A percentile compares a stretch with the other conserved stretches of the same genome.
Conservation (phyloP, 2,797 vertebrate species). For the Acanthurus lineatus region DNA sequence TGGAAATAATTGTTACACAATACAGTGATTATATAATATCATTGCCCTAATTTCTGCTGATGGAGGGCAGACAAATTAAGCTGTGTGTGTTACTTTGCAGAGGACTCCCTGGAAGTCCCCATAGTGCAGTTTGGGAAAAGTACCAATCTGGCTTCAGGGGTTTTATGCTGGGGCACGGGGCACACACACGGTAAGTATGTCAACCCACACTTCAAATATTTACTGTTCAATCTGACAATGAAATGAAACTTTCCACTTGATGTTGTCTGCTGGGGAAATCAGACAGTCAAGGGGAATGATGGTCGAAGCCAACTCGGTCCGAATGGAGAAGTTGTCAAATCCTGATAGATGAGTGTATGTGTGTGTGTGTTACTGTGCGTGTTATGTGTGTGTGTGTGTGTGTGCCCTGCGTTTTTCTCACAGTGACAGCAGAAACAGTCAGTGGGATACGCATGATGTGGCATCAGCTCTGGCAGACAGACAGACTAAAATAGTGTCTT, state of each 20-base stretch:
- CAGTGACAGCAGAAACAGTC: slow-evolving; percentile 61
- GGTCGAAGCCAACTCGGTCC: slow-evolving; percentile 18
- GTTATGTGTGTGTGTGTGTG: slow-evolving; percentile 6
- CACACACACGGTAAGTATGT: neutral
- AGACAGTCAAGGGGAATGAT: neutral
- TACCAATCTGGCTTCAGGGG: slow-evolving; percentile 12
- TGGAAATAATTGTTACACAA: slow-evolving; percentile 53
- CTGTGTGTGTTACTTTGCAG: slow-evolving; percentile 26
- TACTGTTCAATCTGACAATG: slow-evolving; percentile 40
- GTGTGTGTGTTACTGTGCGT: neutral
- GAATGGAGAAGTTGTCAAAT: slow-evolving; percentile 67
- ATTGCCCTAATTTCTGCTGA: slow-evolving; percentile 42
- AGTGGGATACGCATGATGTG: slow-evolving; percentile 63
- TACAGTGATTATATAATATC: slow-evolving; percentile 45
- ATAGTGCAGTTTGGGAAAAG: neutral
- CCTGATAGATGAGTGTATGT: slow-evolving; percentile 42
- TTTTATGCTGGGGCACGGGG: neutral
- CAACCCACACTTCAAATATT: slow-evolving; percentile 43
- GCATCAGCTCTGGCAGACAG: slow-evolving; percentile 59
- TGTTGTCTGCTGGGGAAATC: slow-evolving; percentile 20
- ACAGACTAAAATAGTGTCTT: slow-evolving; percentile 61
- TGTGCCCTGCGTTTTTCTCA: slow-evolving; percentile 43
- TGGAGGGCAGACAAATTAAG: slow-evolving; percentile 46
- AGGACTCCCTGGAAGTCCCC: slow-evolving; percentile 46
- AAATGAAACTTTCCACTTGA: slow-evolving; percentile 42